Evolutionary conservation across 1,140 invertebrate genomes (phyloP).

Genomic region (Drosophila subobscura): DNA sequence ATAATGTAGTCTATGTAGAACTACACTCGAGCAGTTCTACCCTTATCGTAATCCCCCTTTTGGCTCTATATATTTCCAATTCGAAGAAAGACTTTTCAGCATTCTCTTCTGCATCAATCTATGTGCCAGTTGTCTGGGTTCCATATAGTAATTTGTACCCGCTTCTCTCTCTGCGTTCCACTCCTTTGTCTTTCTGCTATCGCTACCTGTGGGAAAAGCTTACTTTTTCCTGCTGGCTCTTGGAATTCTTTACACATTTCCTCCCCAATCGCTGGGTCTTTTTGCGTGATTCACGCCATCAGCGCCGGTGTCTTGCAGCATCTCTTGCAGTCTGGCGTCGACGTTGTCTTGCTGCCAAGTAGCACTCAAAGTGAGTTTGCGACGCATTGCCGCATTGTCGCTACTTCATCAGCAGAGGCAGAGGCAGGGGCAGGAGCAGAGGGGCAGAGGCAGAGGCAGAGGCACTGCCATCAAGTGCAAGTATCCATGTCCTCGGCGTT

Average conservation of each 20-base stretch:
- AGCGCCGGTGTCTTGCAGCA: conserved; percentile 27
- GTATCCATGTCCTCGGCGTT: conserved; percentile 64
- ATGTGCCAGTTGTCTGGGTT: too few species aligned
- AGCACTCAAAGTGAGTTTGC: conserved; percentile 79
- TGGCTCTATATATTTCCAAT: too few species aligned
- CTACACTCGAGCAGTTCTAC: too few species aligned
- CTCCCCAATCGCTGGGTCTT: conserved; percentile 2
- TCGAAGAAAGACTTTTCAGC: too few species aligned
- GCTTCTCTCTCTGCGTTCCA: too few species aligned
- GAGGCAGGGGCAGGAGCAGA: conserved; percentile 22
- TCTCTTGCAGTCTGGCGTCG: conserved; percentile 40
- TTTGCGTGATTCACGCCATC: conserved; percentile 50
- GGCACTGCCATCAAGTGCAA: conserved; percentile 70
- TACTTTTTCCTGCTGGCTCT: conserved; percentile 33
- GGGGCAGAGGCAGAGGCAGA: too few species aligned
- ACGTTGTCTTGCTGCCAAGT: conserved; percentile 68
- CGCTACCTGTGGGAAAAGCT: conserved; percentile 23
- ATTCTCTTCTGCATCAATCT: too few species aligned
- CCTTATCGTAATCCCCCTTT: too few species aligned
- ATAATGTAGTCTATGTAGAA: too few species aligned
- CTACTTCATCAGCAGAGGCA: conserved; percentile 74
- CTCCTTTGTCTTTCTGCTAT: conserved; percentile 20
- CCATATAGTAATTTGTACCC: too few species aligned
- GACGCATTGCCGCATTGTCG: conserved; percentile 81
- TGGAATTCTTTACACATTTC: conserved; percentile 9